Base-by-base conservation (phyloP, 1,140 invertebrate species). In the Euborellia annulipes region DNA sequence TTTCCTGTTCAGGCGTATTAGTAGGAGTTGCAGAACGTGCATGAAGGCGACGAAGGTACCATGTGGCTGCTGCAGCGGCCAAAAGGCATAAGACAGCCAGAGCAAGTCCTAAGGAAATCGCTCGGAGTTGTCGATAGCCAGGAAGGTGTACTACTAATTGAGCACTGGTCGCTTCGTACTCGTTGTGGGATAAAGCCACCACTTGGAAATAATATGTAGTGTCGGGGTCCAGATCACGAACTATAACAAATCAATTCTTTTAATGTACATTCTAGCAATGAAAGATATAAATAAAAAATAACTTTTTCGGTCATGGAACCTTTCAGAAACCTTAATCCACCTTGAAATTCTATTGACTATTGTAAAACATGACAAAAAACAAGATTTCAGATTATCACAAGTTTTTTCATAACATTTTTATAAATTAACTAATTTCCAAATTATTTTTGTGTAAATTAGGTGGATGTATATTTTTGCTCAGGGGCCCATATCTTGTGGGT, bases 171-270 rank as follows among this genome's bases (percentile, higher is more conserved):
- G 68, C 62, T 34, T 72, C 59, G 48, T 72, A 67, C 27, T 73
- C 70, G 36, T 68, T 64, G 0, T 64, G 48, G 0, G 73, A 72
- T 34, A 73, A 61, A 0, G 75, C 73, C n/a, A 71, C 55, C 4
- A 82, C 73, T 62, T 79, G 72, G 45, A 82, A 74, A 41, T 70
- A 68, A 50, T 81, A 81, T 32, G 67, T 69, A 40, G 65, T 67
- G 41, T 78, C 74, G 55, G 80, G 78, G 50, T 74, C 70, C 32
- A 81, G 57, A 52, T 69, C 66, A 54, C 71, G 68, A 20, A 81
- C 71, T 73, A 62, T 36, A 67, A 67, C 46, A 23, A 51, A 50
- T 46, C 45, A 48, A 41, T 46, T 34, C 22, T 11, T 21, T 27
- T 32, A 3, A 42, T 47, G 42, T 42, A 47, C 4, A n/a, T n/a